Conservation (phyloP, 2,797 vertebrate genomes). For the Leuciscus waleckii region DNA sequence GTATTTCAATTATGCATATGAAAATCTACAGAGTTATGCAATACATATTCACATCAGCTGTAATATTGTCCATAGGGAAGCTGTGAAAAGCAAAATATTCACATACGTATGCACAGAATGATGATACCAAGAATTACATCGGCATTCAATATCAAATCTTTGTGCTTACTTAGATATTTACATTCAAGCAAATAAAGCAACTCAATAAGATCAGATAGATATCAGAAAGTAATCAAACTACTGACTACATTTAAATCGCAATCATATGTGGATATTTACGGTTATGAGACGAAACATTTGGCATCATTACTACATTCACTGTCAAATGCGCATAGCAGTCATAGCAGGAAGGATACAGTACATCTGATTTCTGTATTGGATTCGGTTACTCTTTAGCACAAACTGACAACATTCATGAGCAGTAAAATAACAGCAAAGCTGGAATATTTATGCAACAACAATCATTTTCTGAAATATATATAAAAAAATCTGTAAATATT, state of each 20-base stretch:
- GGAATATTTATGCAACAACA: constrained; percentile 48
- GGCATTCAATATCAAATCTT: constrained; percentile 41
- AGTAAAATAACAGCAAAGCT: constrained; percentile 49
- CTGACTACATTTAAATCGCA: background rate
- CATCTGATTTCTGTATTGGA: constrained; percentile 19
- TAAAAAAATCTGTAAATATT: constrained; percentile 25
- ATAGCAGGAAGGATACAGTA: constrained; percentile 36
- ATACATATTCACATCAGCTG: constrained; percentile 59
- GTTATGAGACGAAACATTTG: constrained; percentile 32
- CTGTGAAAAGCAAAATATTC: constrained; percentile 39
- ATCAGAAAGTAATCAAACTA: constrained; percentile 3
- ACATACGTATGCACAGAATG: constrained; percentile 63
- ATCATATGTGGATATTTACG: constrained; percentile 6
- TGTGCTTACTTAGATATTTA: constrained; percentile 52
- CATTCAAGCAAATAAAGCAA: constrained; percentile 19
- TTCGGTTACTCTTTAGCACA: constrained; percentile 18
- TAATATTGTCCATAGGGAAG: constrained; percentile 45
- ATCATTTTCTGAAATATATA: constrained; percentile 34
- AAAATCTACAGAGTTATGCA: constrained; percentile 47
- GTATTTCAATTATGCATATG: constrained; percentile 67
- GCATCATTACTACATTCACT: constrained; percentile 37
- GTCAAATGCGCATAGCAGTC: constrained; percentile 28
- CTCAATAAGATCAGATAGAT: background rate
- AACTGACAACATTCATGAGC: constrained; percentile 42
- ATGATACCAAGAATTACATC: constrained; percentile 48